Evolutionary conservation across 2,797 vertebrate species (phyloP), one percentile per base, ranked within the genome.

Genomic region (Eremophila alpestris): DNA sequence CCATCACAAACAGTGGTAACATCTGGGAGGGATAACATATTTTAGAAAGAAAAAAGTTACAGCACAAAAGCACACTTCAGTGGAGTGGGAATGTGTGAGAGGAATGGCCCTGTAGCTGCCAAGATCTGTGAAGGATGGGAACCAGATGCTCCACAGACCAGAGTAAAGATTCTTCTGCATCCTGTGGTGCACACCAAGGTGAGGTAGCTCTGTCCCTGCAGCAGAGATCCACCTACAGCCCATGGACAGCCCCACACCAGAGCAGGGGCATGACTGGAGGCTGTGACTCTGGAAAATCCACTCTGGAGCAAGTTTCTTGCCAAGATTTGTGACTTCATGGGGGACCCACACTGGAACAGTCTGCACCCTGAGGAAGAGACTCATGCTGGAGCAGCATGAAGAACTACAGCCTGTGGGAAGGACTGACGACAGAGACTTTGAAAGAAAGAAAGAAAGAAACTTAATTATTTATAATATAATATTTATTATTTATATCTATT

Each of bases 381-480:
- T 4, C 13, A 36, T 1, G 1, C 13, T 63, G 38, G 9, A 81
- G 22, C 5, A 81, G 22, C 5, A 0, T 71, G n/a, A 76, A 46
- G 45, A 58, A 22, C 12, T 46, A 30, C 11, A 69, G 18, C 30
- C 51, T 16, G 1, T 36, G 23, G 40, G 34, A 58, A 41, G 13
- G 26, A 58, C 40, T 40, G 24, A 48, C 3, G 2, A 7, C 2
- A 3, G 14, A 32, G 19, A 24, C 18, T 40, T 69, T 51, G 3
- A 2, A n/a, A n/a, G n/a, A n/a, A n/a, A n/a, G n/a, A n/a, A n/a
- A n/a, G n/a, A n/a, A n/a, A n/a, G n/a, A n/a, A n/a, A n/a, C n/a
- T n/a, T n/a, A n/a, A n/a, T n/a, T n/a, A n/a, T n/a, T n/a, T n/a
- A n/a, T n/a, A n/a, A n/a, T n/a, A n/a, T n/a, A n/a, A n/a, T n/a